A percentile compares a stretch with the other conserved stretches of the same genome.
Evolutionary conservation across 2,888 invertebrate species (phyloP).

Genomic region (Tachina grossa): DNA sequence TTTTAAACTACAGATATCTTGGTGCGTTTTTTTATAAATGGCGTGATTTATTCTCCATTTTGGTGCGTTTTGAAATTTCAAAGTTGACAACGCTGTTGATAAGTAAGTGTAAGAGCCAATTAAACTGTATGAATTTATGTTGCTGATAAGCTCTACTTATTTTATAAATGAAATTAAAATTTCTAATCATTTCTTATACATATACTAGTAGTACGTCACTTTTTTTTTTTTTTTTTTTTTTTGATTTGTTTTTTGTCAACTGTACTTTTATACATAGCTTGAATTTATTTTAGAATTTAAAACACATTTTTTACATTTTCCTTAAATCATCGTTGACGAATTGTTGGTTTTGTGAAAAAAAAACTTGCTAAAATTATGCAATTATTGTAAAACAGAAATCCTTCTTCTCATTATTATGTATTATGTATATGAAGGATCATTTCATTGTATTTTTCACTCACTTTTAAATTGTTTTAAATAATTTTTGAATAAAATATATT

Average conservation of each 20-base stretch:
- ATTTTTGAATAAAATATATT: neutral
- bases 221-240: neutral
- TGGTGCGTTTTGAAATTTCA: too few species aligned
- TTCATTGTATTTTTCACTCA: neutral
- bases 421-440: neutral
- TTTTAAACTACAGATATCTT: too few species aligned
- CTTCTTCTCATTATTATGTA: neutral
- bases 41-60: too few species aligned
- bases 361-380: neutral
- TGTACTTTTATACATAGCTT: slow-evolving; percentile 10
- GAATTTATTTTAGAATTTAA: neutral
- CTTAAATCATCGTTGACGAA: neutral
- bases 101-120: neutral
- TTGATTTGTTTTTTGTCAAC: slow-evolving; percentile 2
- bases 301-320: neutral
- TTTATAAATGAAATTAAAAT: slow-evolving; percentile 2
- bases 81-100: too few species aligned
- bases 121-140: neutral
- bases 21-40: too few species aligned
- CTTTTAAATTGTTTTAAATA: neutral
- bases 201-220: neutral
- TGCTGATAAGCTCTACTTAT: slow-evolving; percentile 19
- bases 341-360: neutral
- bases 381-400: neutral
- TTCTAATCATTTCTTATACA: neutral